Base-by-base conservation (phyloP, 2,888 invertebrate genomes). In the Gymnosoma rotundatum region DNA sequence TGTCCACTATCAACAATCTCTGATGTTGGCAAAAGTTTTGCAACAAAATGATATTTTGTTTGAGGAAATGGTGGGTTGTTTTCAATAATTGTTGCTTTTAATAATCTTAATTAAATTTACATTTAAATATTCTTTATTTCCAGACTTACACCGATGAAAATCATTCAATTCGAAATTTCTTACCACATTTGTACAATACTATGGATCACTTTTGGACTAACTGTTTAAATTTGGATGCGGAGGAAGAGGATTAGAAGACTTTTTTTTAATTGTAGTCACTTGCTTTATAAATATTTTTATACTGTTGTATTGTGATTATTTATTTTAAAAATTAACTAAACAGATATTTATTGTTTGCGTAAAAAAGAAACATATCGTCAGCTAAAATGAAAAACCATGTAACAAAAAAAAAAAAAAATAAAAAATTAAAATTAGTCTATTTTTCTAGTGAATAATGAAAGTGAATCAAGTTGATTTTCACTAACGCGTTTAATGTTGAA, bases 81-180 rank as follows among this genome's bases (percentile, higher is more conserved):
- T 4, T 58, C n/a, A n/a, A n/a, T n/a, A n/a, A n/a, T n/a, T 8
- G 38, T 18, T 50, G 7, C 1, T n/a, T 42, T 38, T 63, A 50
- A 14, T 16, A 38, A 78, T 67, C 66, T 5, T 82, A 32, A n/a
- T n/a, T 16, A 2, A n/a, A n/a, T 48, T 86, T 86, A 74, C 83
- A 93, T 85, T 81, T 16, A 63, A 45, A 67, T 25, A 12, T 25
- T n/a, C 8, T 87, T 86, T 87, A 80, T 82, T 93, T 93, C 52
- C 93, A 95, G 95, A 95, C 94, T 86, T 98, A 98, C 91, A 95
- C 98, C 0, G 98, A 98, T 92, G 97, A 98, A 90, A 95, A 95
- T 84, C 98, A 98, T 90, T 93, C 94, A 0, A 93, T 98, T 78
- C 89, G 93, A 0, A 94, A 95, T 14, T 96, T 96, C 12, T 93